Base-by-base conservation (phyloP, 2,888 invertebrate genomes). In the Iphiclides podalirius region DNA sequence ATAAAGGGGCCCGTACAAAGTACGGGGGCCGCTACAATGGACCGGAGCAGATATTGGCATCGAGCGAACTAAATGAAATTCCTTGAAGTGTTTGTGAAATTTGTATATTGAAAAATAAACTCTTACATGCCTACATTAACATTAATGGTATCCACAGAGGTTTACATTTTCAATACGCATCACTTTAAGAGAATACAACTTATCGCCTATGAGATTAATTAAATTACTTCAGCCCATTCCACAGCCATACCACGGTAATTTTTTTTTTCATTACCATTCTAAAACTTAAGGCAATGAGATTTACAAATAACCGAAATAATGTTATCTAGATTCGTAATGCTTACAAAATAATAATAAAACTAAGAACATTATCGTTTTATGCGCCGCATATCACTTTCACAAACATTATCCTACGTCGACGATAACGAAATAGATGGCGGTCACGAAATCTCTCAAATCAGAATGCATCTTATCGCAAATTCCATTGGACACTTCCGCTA, bases 1-100 rank as follows among this genome's bases (percentile, higher is more conserved):
- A 62, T 65, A 59, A 61, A 57, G 51, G 60, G 54, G 67, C 65
- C 67, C 67, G 66, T 63, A 63, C 55, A 56, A 56, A 53, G 48
- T 57, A 37, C 34, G 58, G 54, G 57, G 63, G 54, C 55, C 48
- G 52, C 57, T 54, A 62, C 52, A 47, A 47, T 44, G 35, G 50
- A 40, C 40, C 39, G 50, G 28, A 38, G 49, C 43, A 50, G 50
- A 50, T 46, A 44, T 39, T 44, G 43, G 35, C 39, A 39, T 34
- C 34, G 39, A 50, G 35, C 44, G 34, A 40, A 44, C 50, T 40
- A 50, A 50, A 50, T 50, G 50, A 50, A 50, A 50, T 50, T 50
- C 50, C 50, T 44, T 50, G 23, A 40, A 43, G 36, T 50, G 50
- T 50, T 39, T 44, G 2, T 28, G 28, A 50, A 49, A 39, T 50